These are phyloP conservation scores for Sthenelais limicola DNA, from an alignment of 2,888 invertebrate species.

Conservation along the genomic window DNA sequence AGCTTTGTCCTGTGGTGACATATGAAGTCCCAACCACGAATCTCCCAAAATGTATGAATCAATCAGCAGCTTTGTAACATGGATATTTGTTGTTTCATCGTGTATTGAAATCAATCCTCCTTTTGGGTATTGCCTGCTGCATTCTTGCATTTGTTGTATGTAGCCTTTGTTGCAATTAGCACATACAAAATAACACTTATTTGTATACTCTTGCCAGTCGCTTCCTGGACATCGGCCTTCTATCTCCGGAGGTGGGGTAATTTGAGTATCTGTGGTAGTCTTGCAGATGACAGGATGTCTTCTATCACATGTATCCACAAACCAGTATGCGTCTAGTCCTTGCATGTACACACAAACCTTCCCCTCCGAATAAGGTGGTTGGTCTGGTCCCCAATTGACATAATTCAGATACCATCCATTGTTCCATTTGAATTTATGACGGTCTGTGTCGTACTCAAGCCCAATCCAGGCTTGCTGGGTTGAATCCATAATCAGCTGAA, in stretches of 20 bases:
- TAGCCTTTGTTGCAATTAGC: not conserved
- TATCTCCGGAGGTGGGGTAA: not conserved
- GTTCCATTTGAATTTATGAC: conserved; percentile 37
- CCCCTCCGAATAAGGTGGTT: conserved; percentile 25
- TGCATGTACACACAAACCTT: conserved; percentile 37
- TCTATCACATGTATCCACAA: not conserved
- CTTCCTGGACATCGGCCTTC: not conserved
- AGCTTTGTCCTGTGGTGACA: not conserved
- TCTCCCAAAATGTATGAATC: too few species aligned
- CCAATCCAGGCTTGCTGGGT: conserved; percentile 39
- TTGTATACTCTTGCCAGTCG: not conserved
- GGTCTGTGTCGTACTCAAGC: conserved; percentile 15
- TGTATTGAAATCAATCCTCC: conserved; percentile 1
- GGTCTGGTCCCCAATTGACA: conserved; percentile 36
- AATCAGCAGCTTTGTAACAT: not conserved
- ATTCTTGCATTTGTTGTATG: not conserved
- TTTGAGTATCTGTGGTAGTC: not conserved
- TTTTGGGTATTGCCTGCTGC: not conserved
- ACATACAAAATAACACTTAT: conserved; percentile 2
- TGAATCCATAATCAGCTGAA: conserved; percentile 33
- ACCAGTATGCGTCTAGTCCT: not conserved
- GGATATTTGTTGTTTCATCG: not conserved
- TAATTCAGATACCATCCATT: conserved; percentile 41
- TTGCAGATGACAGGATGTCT: not conserved
- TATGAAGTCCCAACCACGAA: conserved; percentile 38